Percentiles rank a stretch among this genome's conserved stretches.
Evolutionary conservation across 2,888 invertebrate genomes (phyloP).

Genomic region (Ceratothoa steindachneri): DNA sequence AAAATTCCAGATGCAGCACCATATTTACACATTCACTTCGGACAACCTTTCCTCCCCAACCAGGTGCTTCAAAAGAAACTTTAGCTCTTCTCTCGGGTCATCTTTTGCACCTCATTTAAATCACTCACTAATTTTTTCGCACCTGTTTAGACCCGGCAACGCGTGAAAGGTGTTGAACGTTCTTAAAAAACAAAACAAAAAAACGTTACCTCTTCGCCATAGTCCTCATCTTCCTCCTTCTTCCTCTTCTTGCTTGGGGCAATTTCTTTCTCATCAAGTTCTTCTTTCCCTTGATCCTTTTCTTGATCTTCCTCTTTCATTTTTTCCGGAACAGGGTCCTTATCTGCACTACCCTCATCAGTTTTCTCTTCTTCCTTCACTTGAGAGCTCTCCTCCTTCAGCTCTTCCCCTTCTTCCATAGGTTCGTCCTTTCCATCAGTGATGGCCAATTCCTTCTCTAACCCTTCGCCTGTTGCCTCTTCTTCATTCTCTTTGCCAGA

Average conservation of each 20-base stretch:
- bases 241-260: constrained; percentile 40
- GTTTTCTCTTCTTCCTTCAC: neutral
- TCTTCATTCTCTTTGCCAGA: constrained; percentile 38
- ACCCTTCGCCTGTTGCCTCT: constrained; percentile 25
- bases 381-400: constrained; percentile 31
- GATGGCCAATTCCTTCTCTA: constrained; percentile 19
- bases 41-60: too few relatives aligned
- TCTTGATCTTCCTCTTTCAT: constrained; percentile 24
- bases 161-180: too few relatives aligned
- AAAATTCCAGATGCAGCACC: too few relatives aligned
- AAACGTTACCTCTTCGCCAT: constrained; percentile 42
- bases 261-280: constrained; percentile 33
- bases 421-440: constrained; percentile 27
- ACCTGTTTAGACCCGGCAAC: too few relatives aligned
- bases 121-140: too few relatives aligned
- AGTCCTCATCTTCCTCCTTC: constrained; percentile 21
- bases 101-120: too few relatives aligned
- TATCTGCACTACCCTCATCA: constrained; percentile 12
- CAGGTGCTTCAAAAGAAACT: too few relatives aligned
- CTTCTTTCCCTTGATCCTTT: constrained; percentile 16
- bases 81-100: too few relatives aligned
- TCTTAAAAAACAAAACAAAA: too few relatives aligned
- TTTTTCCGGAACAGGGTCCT: constrained; percentile 32
- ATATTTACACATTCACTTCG: too few relatives aligned
- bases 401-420: constrained; percentile 31